Evolutionary conservation across 2,797 vertebrate species (phyloP), one percentile per base, ranked within the genome.

Genomic region (Microctenopoma steveboyesi): DNA sequence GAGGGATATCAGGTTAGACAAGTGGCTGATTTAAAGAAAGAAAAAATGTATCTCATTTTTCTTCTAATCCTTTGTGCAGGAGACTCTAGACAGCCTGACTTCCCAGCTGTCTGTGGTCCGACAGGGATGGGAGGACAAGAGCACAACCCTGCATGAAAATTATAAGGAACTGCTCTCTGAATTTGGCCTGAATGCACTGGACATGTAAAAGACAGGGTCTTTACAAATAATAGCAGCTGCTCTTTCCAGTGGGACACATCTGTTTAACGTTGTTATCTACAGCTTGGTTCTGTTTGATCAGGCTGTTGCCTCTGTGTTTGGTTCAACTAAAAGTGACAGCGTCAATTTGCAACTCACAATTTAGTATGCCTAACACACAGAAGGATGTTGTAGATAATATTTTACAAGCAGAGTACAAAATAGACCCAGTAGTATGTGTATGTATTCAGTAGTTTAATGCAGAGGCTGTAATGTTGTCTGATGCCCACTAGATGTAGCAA

Each of bases 51-150:
- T 74, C 16, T 82, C 7, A 45, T 67, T 67, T 76, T 35, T 35
- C 47, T 49, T 11, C 40, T 54, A 4, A 46, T 79, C 7, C 76
- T 66, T 43, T 88, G 65, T 57, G 7, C 81, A 95, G 91, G 85
- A 83, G 33, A 94, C 79, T 72, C 83, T 95, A 51, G 92, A 95
- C 83, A 68, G 51, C 57, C 81, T 95, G 63, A 87, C 92, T 47
- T 83, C 86, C 64, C 92, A 93, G 77, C 79, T 94, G 75, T 66
- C 80, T 69, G 71, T 66, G 1, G 30, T 86, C 61, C 89, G 62
- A 25, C 78, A 74, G 37, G 65, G 74, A 33, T 92, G 93, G 92
- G 74, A 92, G 51, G 72, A 85, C 3, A 77, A 85, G 28, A 82
- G 79, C 18, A 72, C 42, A 0, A 28, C n/a, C 69, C 78, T 87